Evolutionary conservation across 1,140 invertebrate species (phyloP), one percentile per base, ranked within the genome.

Genomic region (Lycorma delicatula): DNA sequence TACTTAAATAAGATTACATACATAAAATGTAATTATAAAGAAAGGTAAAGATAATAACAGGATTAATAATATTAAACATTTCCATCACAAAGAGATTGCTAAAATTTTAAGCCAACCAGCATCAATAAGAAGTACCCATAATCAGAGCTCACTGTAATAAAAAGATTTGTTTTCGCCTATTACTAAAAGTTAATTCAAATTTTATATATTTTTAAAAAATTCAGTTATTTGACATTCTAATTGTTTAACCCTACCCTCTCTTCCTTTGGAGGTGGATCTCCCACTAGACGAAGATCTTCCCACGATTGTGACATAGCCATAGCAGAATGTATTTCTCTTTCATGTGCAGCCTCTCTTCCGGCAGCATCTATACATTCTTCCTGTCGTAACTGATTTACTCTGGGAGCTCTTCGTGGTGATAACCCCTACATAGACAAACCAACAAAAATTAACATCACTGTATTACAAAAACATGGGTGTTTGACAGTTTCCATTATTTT

Each of bases 231-330:
- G n/a, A n/a, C n/a, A n/a, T n/a, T n/a, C n/a, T n/a, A n/a, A n/a
- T n/a, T n/a, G n/a, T n/a, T n/a, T n/a, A n/a, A n/a, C n/a, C n/a
- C n/a, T n/a, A n/a, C n/a, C n/a, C n/a, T n/a, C n/a, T n/a, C n/a
- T n/a, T n/a, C n/a, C n/a, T n/a, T n/a, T n/a, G n/a, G n/a, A 18
- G 58, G 52, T 7, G 76, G 77, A 65, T 83, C 81, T 3, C 78
- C 77, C 59, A 90, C 84, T 26, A 93, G 72, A 0, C 85, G 85
- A 3, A 93, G 76, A 74, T 93, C 89, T 71, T 93, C 89, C 79
- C 87, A 92, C 16, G 89, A 92, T 68, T 89, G 89, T 1, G 89
- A 92, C 72, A 93, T 92, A 71, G 89, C 86, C 79, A 94, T 89
- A 60, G 87, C 84, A 66, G 83, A 85, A 68, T 91, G 87, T 51